A percentile compares a stretch with the other conserved stretches of the same genome.
Conservation (phyloP, 23 tunicate species). For the Halocynthia aurantium region DNA sequence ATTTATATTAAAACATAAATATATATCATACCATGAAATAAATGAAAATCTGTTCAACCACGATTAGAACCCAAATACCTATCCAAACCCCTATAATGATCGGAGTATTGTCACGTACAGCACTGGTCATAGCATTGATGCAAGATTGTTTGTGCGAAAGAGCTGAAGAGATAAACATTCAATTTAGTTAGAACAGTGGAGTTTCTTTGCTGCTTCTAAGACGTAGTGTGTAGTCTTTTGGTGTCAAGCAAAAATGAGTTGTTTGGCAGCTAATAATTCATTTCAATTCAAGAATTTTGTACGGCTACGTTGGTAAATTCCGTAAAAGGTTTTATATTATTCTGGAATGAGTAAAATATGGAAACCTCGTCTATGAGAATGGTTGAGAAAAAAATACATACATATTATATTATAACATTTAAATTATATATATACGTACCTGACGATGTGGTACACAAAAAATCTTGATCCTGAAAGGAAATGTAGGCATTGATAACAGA, state of each 20-base stretch:
- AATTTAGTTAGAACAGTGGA: no score
- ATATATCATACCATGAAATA: constrained; percentile 38
- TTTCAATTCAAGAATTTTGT: no score
- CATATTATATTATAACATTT: no score
- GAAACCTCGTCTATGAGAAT: no score
- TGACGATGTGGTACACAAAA: constrained; percentile 8
- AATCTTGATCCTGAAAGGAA: neutral
- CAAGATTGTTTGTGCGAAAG: constrained; percentile 14
- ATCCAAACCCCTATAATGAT: constrained; percentile 69
- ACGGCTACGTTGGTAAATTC: no score
- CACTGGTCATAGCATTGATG: constrained; percentile 39
- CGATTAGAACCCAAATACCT: constrained; percentile 33
- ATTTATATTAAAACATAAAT: neutral
- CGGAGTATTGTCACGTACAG: constrained; percentile 54
- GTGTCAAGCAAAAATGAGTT: no score
- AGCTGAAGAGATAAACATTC: neutral
- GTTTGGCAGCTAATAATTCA: no score
- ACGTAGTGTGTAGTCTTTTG: neutral
- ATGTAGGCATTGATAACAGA: no score
- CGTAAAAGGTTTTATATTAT: no score
- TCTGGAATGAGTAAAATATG: no score
- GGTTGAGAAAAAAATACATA: no score
- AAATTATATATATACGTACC: neutral
- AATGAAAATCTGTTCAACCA: constrained; percentile 35
- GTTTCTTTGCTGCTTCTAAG: no score